Evolutionary conservation across 2,797 vertebrate genomes (phyloP), one percentile per base, ranked within the genome.

Genomic region (Enteromius treurensis): DNA sequence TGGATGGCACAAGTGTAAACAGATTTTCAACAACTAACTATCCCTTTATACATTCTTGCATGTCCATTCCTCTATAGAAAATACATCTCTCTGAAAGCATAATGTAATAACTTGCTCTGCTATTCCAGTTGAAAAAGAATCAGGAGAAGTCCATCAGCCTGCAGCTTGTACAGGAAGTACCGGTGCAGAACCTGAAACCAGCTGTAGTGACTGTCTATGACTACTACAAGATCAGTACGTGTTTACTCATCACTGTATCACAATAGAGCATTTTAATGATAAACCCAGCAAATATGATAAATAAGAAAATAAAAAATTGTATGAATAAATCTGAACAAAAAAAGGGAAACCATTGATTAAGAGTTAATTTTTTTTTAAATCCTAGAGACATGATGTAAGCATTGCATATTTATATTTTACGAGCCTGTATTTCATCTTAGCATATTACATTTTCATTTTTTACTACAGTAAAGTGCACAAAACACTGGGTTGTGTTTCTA

Each of bases 151-250:
- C 77, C 0, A 91, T 89, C 84, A 80, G 51, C 0, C 47, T 95
- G 87, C 87, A 64, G 0, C 80, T 94, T 0, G 83, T 87, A 73
- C 88, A 93, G 85, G 91, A 93, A 3, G 3, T 89, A 9, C 67
- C 71, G 0, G 93, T 96, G 68, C 86, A 90, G 80, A 93, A 95
- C 83, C 90, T 93, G 84, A 94, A 94, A 74, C 90, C 94, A 47
- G 94, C 93, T 4, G 91, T 92, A 80, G 89, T 94, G 65, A 92
- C 86, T 80, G 87, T 94, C 77, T 95, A 94, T 0, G 94, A 95
- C 75, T 95, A 95, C 87, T 95, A 96, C 89, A 92, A 95, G 88
- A 93, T 90, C 21, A 91, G 94, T 95, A 90, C 77, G 93, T 69
- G 40, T n/a, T 51, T 7, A 14, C 47, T 81, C 58, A 5, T 77